These are phyloP conservation scores for Coregonus sp. DNA, from an alignment of 2,797 vertebrate species.

Conservation along the genomic window DNA sequence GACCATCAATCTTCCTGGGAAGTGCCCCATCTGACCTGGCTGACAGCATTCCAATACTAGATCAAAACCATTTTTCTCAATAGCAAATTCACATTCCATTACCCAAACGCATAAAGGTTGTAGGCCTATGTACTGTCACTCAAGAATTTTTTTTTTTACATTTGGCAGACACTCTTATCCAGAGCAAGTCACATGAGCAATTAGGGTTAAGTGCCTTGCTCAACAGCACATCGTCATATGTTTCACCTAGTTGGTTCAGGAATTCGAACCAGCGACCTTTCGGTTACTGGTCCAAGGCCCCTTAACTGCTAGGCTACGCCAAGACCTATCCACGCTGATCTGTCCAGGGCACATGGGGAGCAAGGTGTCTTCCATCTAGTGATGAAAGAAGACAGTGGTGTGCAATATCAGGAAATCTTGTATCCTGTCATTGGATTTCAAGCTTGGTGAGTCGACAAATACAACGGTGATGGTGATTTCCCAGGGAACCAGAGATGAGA, in stretches of 20 bases:
- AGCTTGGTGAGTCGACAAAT: slow-evolving; percentile 49
- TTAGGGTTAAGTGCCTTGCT: no score
- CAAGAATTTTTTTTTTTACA: neutral
- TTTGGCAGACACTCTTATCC: no score
- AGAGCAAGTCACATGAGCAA: no score
- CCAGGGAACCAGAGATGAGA: slow-evolving; percentile 31
- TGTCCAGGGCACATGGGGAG: neutral
- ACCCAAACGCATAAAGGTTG: slow-evolving; percentile 27
- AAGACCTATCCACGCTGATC: neutral
- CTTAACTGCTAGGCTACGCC: no score
- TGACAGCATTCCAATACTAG: slow-evolving; percentile 24
- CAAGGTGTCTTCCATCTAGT: slow-evolving; percentile 6
- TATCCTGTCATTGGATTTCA: slow-evolving; percentile 47
- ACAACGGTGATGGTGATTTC: slow-evolving; percentile 28
- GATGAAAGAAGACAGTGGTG: slow-evolving; percentile 22
- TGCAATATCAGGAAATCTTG: slow-evolving; percentile 14
- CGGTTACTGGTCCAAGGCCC: no score
- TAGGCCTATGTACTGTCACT: slow-evolving; percentile 29
- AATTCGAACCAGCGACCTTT: no score
- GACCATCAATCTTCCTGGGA: slow-evolving; percentile 16
- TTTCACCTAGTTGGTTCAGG: no score
- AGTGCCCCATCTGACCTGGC: slow-evolving; percentile 24
- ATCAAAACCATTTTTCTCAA: slow-evolving; percentile 32
- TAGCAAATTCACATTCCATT: slow-evolving; percentile 46
- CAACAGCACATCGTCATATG: no score